Base-by-base conservation (phyloP, 2,113 vertebrate genomes). In the Neotoma lepida region DNA sequence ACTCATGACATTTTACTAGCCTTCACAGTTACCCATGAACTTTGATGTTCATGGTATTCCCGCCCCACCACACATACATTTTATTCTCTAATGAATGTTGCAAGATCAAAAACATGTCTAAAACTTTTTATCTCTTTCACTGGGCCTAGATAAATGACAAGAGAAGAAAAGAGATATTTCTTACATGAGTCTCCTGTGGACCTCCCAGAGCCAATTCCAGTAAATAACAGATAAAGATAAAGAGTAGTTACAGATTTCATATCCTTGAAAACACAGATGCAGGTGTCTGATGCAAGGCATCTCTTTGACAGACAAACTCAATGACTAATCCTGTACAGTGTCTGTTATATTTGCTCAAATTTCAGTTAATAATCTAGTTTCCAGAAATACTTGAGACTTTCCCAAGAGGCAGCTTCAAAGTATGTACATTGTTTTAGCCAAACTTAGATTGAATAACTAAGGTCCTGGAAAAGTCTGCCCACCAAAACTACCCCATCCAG, bases 251-350 rank as follows among this genome's bases (percentile, higher is more conserved):
- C 28, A 44, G 4, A 51, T 80, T 82, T 84, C 28, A 20, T 64
- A 44, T 22, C 20, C 22, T 14, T 56, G 9, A 73, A 41, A 56
- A 56, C 77, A 30, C 35, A 35, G 1, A 9, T 61, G 15, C 10
- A 4, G 28, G 14, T 13, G 2, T 61, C 33, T 4, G 2, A 2
- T n/a, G 4, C 20, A 49, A 6, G 9, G 7, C 22, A 4, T 17
- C 4, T 51, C 44, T 64, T 26, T 28, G 9, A 35, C 41, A 6
- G 18, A 54, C 15, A 56, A 17, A 20, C 8, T 46, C n/a, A 41
- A n/a, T 7, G 24, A 14, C 46, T 44, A 2, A 88, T 46, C 12
- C 22, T 26, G 30, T 78, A 84, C 35, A 44, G 54, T 44, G 10
- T 28, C 71, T 8, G 2, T 3, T 56, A 24, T 0, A 22, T 87